Evolutionary conservation across 1,140 invertebrate species (phyloP).

Genomic region (Schlechtendalia chinensis): DNA sequence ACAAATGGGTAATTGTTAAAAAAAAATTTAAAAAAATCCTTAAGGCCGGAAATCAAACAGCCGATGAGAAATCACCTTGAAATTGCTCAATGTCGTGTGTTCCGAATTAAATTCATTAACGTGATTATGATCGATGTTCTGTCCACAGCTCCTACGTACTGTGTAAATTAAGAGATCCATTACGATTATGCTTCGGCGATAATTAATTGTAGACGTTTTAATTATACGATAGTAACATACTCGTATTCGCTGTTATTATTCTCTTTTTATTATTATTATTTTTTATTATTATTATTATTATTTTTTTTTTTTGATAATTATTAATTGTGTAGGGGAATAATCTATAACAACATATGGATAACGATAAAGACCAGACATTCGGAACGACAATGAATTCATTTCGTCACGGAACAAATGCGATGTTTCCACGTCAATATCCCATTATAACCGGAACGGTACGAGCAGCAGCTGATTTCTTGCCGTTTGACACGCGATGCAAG

Average conservation of each 20-base stretch:
- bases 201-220: conserved; percentile 14
- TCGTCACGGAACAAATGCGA: conserved; percentile 35
- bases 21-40: background rate
- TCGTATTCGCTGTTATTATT: no score
- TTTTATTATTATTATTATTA: background rate
- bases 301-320: background rate
- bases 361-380: background rate
- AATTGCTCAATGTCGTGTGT: conserved; percentile 22
- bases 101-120: conserved; percentile 11
- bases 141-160: background rate
- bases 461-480: background rate
- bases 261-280: no score
- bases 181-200: background rate
- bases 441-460: background rate
- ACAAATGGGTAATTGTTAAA: background rate
- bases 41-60: background rate
- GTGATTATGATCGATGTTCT: conserved; percentile 5
- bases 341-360: background rate
- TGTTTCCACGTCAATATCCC: conserved; percentile 18
- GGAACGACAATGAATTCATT: conserved; percentile 31
- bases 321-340: background rate
- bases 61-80: conserved; percentile 22
- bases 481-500: no score
- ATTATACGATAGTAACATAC: background rate
- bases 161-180: conserved; percentile 2